A percentile compares a stretch with the other conserved stretches of the same genome.
phyloP scores from a whole-genome alignment of 2,888 invertebrate species.

The Hesperia comma region DNA sequence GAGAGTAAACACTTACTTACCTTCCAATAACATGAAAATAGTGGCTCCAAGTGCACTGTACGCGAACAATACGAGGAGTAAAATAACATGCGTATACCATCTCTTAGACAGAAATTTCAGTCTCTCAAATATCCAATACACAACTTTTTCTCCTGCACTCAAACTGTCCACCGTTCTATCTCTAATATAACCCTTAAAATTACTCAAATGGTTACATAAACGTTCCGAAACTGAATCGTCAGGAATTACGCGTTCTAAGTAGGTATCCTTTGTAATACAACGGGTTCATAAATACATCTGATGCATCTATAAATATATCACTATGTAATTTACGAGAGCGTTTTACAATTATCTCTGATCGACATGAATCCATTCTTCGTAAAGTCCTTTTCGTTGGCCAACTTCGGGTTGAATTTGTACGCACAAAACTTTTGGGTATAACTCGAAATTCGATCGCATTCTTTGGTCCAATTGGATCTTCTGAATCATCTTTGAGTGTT shows the following conservation, averaged over 20 bases:
- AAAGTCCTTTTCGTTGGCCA: not conserved
- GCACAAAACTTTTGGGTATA: slow-evolving; percentile 4
- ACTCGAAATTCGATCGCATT: slow-evolving; percentile 3
- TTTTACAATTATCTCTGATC: not conserved
- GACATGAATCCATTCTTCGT: not conserved
- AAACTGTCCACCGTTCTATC: slow-evolving; percentile 9
- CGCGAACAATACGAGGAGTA: slow-evolving; percentile 3
- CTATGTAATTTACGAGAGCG: not conserved
- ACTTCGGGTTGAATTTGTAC: not conserved
- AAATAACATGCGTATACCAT: slow-evolving; percentile 27
- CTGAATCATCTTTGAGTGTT: not conserved
- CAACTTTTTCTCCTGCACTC: slow-evolving; percentile 18
- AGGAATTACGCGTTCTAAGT: not conserved
- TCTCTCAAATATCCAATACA: slow-evolving; percentile 8
- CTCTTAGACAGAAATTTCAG: slow-evolving; percentile 19
- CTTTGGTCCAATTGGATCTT: not conserved
- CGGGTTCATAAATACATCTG: not conserved
- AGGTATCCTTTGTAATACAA: not conserved
- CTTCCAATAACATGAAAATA: slow-evolving; percentile 38
- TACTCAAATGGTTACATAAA: not conserved
- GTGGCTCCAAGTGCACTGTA: slow-evolving; percentile 20
- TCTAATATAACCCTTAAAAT: slow-evolving; percentile 13
- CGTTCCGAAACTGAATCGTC: not conserved
- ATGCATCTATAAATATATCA: not conserved
- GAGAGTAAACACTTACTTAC: slow-evolving; percentile 33